phyloP scores from a whole-genome alignment of 2,888 invertebrate species.

The Lycophotia porphyrea region DNA sequence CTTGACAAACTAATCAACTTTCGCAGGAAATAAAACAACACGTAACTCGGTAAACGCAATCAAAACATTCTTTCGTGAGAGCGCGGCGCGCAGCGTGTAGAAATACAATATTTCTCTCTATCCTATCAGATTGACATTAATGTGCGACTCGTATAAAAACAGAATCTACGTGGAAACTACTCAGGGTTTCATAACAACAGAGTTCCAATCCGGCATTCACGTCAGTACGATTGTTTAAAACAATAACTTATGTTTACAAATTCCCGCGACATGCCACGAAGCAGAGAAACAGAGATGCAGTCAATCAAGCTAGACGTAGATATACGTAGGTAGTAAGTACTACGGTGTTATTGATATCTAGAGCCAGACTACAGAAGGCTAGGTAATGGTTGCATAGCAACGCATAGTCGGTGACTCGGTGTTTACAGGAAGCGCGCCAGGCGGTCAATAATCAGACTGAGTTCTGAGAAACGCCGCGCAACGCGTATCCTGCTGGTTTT shows the following conservation, averaged over 20 bases:
- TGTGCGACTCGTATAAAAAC: conserved; percentile 46
- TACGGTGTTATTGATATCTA: conserved; percentile 48
- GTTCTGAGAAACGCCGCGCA: conserved; percentile 49
- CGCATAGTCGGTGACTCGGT: conserved; percentile 34
- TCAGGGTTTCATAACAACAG: conserved; percentile 44
- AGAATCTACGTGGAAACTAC: conserved; percentile 21
- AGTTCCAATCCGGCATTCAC: conserved; percentile 39
- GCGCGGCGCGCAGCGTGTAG: conserved; percentile 8
- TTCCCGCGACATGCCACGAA: conserved; percentile 22
- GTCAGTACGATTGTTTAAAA: conserved; percentile 34
- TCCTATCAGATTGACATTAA: conserved; percentile 53
- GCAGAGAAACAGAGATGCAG: conserved; percentile 17
- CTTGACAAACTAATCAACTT: conserved; percentile 46
- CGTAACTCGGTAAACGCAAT: conserved; percentile 47
- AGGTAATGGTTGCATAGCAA: conserved; percentile 54
- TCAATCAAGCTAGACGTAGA: conserved; percentile 11
- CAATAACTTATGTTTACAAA: conserved; percentile 48
- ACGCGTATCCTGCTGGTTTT: conserved; percentile 59
- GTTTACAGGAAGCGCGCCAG: conserved; percentile 44
- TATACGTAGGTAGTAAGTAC: conserved; percentile 16
- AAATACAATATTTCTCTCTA: conserved; percentile 48
- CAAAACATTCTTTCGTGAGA: conserved; percentile 48
- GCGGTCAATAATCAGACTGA: conserved; percentile 59
- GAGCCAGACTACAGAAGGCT: conserved; percentile 22
- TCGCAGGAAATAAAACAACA: conserved; percentile 51